phyloP scores from a whole-genome alignment of 2,888 invertebrate genomes.

The Macaria notata region DNA sequence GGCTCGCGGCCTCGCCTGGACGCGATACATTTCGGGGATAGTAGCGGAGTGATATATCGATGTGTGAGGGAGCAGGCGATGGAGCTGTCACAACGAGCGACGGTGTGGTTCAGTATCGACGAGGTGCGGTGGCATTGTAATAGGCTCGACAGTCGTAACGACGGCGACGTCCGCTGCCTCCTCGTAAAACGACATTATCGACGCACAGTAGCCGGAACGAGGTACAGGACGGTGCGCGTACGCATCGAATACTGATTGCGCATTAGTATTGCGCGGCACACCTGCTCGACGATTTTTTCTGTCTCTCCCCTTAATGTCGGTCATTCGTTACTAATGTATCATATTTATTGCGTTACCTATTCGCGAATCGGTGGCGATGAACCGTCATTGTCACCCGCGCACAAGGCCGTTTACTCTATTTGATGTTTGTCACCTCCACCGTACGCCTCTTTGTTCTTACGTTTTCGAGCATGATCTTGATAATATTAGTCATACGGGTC shows the following conservation, averaged over 20 bases:
- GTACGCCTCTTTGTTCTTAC: slow-evolving; percentile 24
- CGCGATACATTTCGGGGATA: slow-evolving; percentile 59
- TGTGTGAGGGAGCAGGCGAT: slow-evolving; percentile 55
- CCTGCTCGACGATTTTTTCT: slow-evolving; percentile 78
- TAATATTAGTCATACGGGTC: slow-evolving; percentile 46
- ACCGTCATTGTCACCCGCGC: slow-evolving; percentile 58
- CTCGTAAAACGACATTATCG: slow-evolving; percentile 82
- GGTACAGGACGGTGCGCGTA: slow-evolving; percentile 78
- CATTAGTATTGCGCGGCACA: slow-evolving; percentile 80
- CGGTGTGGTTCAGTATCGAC: slow-evolving; percentile 60
- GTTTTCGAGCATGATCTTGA: slow-evolving; percentile 38
- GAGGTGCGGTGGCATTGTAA: slow-evolving; percentile 77
- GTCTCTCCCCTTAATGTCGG: slow-evolving; percentile 79
- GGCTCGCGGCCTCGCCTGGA: slow-evolving; percentile 23
- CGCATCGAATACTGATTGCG: slow-evolving; percentile 78
- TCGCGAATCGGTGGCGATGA: slow-evolving; percentile 60
- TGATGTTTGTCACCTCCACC: slow-evolving; percentile 32
- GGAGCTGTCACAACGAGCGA: slow-evolving; percentile 61
- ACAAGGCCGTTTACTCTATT: slow-evolving; percentile 67
- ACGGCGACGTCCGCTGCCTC: slow-evolving; percentile 79
- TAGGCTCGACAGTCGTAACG: slow-evolving; percentile 78
- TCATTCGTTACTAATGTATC: slow-evolving; percentile 77
- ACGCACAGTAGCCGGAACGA: slow-evolving; percentile 82
- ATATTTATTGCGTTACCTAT: slow-evolving; percentile 75
- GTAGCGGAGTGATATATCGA: slow-evolving; percentile 44